phyloP scores from a whole-genome alignment of 2,113 vertebrate species.

The Ochotona princeps region DNA sequence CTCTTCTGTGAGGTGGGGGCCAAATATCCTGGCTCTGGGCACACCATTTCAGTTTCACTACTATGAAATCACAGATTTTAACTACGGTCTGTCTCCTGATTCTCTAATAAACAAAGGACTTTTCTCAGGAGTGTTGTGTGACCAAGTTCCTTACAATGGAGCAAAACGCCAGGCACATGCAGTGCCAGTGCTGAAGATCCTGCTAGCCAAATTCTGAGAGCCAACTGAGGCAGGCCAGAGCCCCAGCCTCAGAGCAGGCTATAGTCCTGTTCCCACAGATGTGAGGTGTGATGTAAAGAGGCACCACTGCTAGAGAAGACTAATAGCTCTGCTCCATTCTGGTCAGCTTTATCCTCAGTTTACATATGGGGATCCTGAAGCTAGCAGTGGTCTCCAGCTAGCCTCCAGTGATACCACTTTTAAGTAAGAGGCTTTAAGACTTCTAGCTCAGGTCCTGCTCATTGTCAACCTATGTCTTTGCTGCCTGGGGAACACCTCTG shows the following conservation, averaged over 20 bases:
- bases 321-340: background rate
- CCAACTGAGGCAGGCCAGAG: background rate
- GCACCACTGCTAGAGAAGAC: background rate
- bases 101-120: background rate
- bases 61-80: too few species aligned
- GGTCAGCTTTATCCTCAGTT: background rate
- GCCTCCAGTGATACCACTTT: background rate
- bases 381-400: background rate
- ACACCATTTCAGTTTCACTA: background rate
- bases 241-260: background rate
- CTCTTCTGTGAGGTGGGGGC: background rate
- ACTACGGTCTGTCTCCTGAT: background rate
- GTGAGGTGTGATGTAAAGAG: background rate
- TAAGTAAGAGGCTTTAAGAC: background rate
- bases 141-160: background rate
- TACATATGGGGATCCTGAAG: background rate
- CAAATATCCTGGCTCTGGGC: background rate
- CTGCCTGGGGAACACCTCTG: background rate
- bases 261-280: background rate
- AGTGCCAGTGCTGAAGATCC: background rate
- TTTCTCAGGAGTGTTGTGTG: background rate
- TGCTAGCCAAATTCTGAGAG: background rate
- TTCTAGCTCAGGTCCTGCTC: background rate
- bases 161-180: background rate
- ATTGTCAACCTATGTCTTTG: background rate